phyloP scores from a whole-genome alignment of 2,113 vertebrate genomes.

The Oncorhynchus mykiss region DNA sequence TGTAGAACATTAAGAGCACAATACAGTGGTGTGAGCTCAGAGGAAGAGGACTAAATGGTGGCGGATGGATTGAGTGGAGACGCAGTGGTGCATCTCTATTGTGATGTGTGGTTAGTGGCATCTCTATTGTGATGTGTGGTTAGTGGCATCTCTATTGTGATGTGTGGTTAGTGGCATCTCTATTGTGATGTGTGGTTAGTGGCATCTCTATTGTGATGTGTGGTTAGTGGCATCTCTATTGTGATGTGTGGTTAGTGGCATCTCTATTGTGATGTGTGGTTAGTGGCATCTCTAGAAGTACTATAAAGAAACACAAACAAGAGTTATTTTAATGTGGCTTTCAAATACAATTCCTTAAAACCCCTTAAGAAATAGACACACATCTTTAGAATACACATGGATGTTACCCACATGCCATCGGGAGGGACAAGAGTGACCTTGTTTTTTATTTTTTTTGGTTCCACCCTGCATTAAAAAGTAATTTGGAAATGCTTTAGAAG shows the following conservation, averaged over 20 bases:
- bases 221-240: too few species aligned
- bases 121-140: not conserved
- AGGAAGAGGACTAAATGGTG: not conserved
- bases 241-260: not conserved
- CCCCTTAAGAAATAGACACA: too few species aligned
- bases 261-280: not conserved
- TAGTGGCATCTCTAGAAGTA: too few species aligned
- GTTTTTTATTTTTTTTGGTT: not conserved
- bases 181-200: not conserved
- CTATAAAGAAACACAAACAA: too few species aligned
- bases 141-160: not conserved
- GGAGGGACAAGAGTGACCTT: not conserved
- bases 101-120: too few species aligned
- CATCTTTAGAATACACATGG: not conserved
- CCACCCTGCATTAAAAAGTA: constrained; percentile 5
- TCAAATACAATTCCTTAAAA: too few species aligned
- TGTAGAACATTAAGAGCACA: not conserved
- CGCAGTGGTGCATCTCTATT: not conserved
- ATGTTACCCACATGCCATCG: not conserved
- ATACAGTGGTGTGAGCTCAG: not conserved
- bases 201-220: not conserved
- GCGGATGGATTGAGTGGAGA: not conserved
- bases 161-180: too few species aligned
- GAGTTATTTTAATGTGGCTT: too few species aligned
- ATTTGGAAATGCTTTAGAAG: constrained; percentile 10